Evolutionary conservation across 2,797 vertebrate genomes (phyloP).

Genomic region (Channallabes apus): DNA sequence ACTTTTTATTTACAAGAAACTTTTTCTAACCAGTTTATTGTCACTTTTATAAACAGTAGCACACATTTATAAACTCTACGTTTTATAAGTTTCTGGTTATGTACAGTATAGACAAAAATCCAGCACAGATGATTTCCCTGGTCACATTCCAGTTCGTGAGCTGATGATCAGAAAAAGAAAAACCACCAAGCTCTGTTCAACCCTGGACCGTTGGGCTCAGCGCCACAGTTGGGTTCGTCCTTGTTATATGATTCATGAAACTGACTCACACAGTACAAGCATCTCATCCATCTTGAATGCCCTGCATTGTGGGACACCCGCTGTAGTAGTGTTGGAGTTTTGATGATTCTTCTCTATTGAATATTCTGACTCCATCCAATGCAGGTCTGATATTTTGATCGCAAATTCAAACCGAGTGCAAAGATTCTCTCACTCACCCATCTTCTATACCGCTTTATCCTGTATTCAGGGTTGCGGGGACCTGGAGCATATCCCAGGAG

Average conservation of each 20-base stretch:
- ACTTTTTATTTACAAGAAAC: background rate
- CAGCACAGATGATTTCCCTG: background rate
- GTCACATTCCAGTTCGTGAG: background rate
- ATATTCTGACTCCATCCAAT: background rate
- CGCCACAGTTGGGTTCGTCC: background rate
- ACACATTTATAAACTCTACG: background rate
- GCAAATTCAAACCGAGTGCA: no score
- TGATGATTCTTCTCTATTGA: background rate
- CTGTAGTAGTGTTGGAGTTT: background rate
- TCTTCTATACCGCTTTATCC: no score
- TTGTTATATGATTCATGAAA: slow-evolving; percentile 26
- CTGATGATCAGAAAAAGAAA: background rate
- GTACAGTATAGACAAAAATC: background rate
- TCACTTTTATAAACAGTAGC: background rate
- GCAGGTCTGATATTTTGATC: background rate
- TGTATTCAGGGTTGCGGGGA: no score
- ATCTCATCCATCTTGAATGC: slow-evolving; percentile 7
- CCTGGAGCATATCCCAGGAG: no score
- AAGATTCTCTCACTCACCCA: no score
- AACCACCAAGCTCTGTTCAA: background rate
- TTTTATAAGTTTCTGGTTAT: background rate
- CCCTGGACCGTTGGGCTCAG: background rate
- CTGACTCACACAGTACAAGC: slow-evolving; percentile 15
- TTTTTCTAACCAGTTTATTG: background rate
- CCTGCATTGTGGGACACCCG: background rate